A percentile compares a stretch with the other conserved stretches of the same genome.
These are phyloP conservation scores for Acridotheres tristis DNA, from an alignment of 2,797 vertebrate species.

Conservation along the genomic window DNA sequence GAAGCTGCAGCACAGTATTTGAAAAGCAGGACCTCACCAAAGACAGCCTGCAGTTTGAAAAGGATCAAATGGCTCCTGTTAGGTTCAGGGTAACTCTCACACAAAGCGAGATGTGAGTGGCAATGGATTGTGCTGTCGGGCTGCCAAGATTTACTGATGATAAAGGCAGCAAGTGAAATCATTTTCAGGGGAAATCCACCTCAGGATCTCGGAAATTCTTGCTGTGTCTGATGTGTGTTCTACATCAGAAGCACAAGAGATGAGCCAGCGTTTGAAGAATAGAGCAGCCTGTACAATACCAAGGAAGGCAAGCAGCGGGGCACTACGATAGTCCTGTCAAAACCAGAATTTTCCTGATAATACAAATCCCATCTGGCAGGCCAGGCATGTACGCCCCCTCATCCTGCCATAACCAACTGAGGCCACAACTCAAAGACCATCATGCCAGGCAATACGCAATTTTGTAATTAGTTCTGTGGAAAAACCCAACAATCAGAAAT, in stretches of 20 bases:
- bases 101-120: slow-evolving; percentile 29
- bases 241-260: slow-evolving; percentile 3
- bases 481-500: slow-evolving; percentile 33
- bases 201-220: slow-evolving; percentile 5
- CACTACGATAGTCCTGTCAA: slow-evolving; percentile 1
- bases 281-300: background rate
- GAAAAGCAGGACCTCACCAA: slow-evolving; percentile 31
- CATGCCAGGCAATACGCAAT: background rate
- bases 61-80: slow-evolving; percentile 29
- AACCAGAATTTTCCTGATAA: slow-evolving; percentile 52
- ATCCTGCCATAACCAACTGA: background rate
- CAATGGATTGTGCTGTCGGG: slow-evolving; percentile 14
- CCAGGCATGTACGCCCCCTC: background rate
- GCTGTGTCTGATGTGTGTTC: background rate
- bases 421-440: background rate
- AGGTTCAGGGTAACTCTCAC: slow-evolving; percentile 49
- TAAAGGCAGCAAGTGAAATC: slow-evolving; percentile 39
- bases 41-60: slow-evolving; percentile 13
- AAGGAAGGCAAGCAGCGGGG: background rate
- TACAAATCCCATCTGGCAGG: slow-evolving; percentile 44
- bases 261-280: slow-evolving; percentile 10
- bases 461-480: slow-evolving; percentile 36
- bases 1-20: background rate
- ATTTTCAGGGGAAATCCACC: slow-evolving; percentile 48
- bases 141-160: slow-evolving; percentile 36